Evolutionary conservation across 2,113 vertebrate species (phyloP).

Genomic region (Merops nubicus): DNA sequence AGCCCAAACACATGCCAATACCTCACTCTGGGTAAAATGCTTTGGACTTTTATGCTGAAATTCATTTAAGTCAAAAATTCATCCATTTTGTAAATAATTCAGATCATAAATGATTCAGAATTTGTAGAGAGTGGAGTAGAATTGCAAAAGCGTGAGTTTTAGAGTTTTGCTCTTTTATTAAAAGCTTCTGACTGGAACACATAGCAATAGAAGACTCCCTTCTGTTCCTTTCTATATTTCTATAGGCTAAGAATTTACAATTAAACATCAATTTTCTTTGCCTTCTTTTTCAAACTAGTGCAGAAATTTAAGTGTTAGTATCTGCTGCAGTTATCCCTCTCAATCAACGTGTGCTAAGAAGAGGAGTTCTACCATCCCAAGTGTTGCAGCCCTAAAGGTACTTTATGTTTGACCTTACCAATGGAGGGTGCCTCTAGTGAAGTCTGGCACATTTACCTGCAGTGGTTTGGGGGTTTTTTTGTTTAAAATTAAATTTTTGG

Average conservation of each 20-base stretch:
- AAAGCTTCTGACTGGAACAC: not conserved
- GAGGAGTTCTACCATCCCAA: not conserved
- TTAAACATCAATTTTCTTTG: not conserved
- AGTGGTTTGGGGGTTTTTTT: too few species aligned
- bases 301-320: not conserved
- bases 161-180: not conserved
- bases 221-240: not conserved
- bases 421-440: not conserved
- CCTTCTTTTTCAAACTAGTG: not conserved
- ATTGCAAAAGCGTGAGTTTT: not conserved
- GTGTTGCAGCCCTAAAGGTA: not conserved
- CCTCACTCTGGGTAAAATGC: not conserved
- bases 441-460: not conserved
- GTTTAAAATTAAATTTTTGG: not conserved
- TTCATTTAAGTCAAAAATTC: not conserved
- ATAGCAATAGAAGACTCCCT: not conserved
- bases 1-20: too few species aligned
- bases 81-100: slow-evolving; percentile 8
- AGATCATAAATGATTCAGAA: not conserved
- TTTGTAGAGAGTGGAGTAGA: not conserved
- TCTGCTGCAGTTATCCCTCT: not conserved
- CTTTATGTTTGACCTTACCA: not conserved
- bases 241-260: not conserved
- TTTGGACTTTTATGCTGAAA: not conserved
- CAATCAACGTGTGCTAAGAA: not conserved